Evolutionary conservation across 2,113 vertebrate genomes (phyloP).

Genomic region (Pomatostomus ruficeps): DNA sequence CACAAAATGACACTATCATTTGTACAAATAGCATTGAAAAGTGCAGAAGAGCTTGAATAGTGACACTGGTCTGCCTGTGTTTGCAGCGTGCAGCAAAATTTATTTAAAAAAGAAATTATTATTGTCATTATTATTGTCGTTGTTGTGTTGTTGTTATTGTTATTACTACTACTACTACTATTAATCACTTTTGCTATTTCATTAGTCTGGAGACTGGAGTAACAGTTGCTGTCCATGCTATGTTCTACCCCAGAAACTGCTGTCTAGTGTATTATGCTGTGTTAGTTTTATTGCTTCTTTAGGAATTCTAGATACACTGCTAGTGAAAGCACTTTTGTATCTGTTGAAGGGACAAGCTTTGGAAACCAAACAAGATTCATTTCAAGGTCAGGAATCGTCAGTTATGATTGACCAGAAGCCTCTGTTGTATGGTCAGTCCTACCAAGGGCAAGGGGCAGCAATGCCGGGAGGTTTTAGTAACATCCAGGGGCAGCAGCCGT

Average conservation of each 20-base stretch:
- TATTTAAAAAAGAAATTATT: neutral
- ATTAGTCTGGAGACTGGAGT: neutral
- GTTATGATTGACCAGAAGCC: constrained; percentile 87
- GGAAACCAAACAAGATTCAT: constrained; percentile 81
- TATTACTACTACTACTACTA: neutral
- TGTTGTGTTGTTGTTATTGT: too few species aligned
- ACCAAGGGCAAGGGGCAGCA: constrained; percentile 81
- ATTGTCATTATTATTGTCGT: too few species aligned
- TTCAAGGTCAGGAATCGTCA: constrained; percentile 82
- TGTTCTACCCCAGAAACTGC: neutral
- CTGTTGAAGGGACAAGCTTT: constrained; percentile 78
- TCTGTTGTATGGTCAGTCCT: constrained; percentile 83
- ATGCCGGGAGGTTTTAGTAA: constrained; percentile 79
- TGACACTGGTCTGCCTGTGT: neutral
- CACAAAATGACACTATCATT: neutral
- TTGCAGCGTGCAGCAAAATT: neutral
- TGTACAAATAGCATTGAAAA: neutral
- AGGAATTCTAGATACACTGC: neutral
- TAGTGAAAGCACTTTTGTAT: constrained; percentile 30
- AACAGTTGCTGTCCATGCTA: neutral
- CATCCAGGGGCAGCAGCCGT: constrained; percentile 82
- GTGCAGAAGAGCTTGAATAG: neutral
- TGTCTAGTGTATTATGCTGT: neutral
- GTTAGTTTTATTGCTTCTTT: neutral
- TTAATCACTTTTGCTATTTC: neutral